Evolutionary conservation across 2,113 vertebrate species (phyloP).

Genomic region (Clarias batrachus): DNA sequence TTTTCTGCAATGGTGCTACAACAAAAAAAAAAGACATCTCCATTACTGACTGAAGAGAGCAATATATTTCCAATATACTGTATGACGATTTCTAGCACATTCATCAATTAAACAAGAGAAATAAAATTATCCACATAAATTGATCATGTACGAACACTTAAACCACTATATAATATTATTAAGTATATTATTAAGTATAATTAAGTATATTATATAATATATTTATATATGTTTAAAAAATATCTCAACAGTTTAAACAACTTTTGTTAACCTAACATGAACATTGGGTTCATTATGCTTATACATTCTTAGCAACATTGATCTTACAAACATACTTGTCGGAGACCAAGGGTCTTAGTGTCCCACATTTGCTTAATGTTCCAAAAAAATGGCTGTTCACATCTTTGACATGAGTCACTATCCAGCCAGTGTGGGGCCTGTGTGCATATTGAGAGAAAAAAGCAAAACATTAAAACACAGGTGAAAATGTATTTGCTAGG

Average conservation of each 20-base stretch:
- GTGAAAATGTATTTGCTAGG: not conserved
- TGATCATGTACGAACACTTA: not conserved
- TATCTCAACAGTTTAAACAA: too few species aligned
- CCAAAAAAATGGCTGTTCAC: constrained; percentile 98
- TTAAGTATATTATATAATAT: not conserved
- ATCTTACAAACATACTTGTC: constrained; percentile 80
- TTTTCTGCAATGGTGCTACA: constrained; percentile 95
- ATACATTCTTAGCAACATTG: not conserved
- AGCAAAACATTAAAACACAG: not conserved
- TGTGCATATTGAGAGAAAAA: constrained; percentile 14
- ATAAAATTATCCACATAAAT: not conserved
- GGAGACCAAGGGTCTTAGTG: constrained; percentile 86
- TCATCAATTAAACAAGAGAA: not conserved
- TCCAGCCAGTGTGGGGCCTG: constrained; percentile 96
- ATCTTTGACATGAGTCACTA: constrained; percentile 97
- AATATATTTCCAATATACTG: not conserved
- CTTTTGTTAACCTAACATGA: not conserved
- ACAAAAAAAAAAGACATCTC: constrained; percentile 39
- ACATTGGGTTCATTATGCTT: not conserved
- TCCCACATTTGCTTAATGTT: constrained; percentile 99
- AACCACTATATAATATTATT: not conserved
- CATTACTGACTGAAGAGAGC: not conserved
- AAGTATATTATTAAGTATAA: too few species aligned
- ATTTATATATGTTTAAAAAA: too few species aligned
- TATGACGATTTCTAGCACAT: not conserved